These are phyloP conservation scores for Artibeus lituratus DNA, from an alignment of 2,797 vertebrate species.

Conservation along the genomic window DNA sequence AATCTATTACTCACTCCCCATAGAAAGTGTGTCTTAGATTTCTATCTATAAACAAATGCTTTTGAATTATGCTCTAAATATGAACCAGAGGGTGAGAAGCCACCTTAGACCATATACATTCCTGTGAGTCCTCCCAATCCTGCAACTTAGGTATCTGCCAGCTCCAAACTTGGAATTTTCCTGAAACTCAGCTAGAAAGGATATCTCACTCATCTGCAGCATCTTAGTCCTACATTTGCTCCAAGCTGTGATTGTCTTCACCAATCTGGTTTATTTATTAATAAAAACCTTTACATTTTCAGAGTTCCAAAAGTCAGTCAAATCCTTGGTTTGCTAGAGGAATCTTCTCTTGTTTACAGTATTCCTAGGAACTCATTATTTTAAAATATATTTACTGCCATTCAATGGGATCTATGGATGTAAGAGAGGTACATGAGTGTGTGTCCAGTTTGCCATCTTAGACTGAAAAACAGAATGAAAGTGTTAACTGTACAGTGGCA, in stretches of 20 bases:
- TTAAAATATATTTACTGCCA: neutral
- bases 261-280: neutral
- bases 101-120: neutral
- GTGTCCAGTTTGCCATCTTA: neutral
- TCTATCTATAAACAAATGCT: neutral
- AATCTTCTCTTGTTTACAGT: neutral
- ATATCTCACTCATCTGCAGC: neutral
- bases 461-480: neutral
- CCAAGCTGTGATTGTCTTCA: neutral
- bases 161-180: neutral
- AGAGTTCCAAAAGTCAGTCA: neutral
- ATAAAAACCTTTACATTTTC: neutral
- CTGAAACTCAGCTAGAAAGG: neutral
- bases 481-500: neutral
- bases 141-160: neutral
- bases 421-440: neutral
- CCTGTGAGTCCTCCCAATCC: neutral
- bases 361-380: neutral
- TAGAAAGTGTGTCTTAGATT: neutral
- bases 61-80: neutral
- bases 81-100: fast-evolving
- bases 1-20: neutral
- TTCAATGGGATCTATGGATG: neutral
- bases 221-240: neutral
- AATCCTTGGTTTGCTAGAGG: neutral